Conservation (phyloP, 2,113 vertebrate species). For the Malaclemys terrapin region DNA sequence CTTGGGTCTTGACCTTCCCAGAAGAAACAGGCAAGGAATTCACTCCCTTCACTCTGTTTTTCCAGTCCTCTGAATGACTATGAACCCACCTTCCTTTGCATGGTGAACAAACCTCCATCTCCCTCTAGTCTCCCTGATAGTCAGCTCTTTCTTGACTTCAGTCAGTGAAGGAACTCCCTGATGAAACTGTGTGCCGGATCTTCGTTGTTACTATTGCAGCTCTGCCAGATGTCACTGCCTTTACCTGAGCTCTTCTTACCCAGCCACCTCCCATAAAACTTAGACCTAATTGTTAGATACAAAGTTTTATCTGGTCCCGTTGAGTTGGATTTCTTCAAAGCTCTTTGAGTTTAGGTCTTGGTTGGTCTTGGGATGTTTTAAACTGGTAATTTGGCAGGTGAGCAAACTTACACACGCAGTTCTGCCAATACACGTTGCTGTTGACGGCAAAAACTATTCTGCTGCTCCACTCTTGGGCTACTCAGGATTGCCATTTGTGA, state of each 20-base stretch:
- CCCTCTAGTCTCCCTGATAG: background rate
- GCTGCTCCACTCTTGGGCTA: background rate
- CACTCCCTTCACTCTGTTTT: background rate
- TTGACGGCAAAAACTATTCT: background rate
- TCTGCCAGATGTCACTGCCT: background rate
- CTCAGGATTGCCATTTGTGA: too few species aligned
- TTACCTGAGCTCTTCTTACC: background rate
- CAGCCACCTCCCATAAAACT: background rate
- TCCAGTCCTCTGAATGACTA: background rate
- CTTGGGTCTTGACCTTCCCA: background rate
- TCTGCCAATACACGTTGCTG: background rate
- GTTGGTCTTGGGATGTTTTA: background rate
- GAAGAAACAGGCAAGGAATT: background rate
- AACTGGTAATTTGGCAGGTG: background rate
- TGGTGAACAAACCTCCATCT: background rate
- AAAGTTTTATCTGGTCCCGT: background rate
- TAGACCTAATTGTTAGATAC: background rate
- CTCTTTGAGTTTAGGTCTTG: background rate
- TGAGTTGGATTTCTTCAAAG: background rate
- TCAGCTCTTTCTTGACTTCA: background rate
- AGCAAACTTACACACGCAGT: background rate
- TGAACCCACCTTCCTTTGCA: background rate
- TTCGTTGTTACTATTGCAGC: background rate
- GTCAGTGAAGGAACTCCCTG: accelerated
- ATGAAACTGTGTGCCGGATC: background rate